Percentiles rank a stretch among this genome's conserved stretches.
Conservation (phyloP, 2,888 invertebrate species). For the Ctena decussata region DNA sequence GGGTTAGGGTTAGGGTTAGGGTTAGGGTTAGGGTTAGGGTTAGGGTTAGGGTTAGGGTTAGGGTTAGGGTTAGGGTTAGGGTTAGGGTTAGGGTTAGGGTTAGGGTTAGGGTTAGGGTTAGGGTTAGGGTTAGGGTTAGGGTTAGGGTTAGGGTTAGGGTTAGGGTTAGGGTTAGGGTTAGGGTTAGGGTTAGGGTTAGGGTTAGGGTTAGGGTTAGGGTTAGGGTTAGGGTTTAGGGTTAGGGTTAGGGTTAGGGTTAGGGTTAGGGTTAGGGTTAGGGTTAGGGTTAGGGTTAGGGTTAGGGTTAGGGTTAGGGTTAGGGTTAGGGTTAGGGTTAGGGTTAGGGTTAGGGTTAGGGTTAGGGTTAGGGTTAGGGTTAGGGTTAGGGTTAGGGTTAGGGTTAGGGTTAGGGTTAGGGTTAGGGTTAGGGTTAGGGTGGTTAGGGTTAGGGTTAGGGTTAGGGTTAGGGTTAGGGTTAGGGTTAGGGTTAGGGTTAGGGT, state of each 20-base stretch:
- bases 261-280: conserved; percentile 49
- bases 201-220: conserved; percentile 24
- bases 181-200: conserved; percentile 37
- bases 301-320: conserved; percentile 64
- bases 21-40: conserved; percentile 24
- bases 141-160: conserved; percentile 17
- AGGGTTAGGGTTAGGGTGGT: conserved; percentile 64
- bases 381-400: conserved; percentile 67
- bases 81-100: conserved; percentile 18
- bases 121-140: conserved; percentile 22
- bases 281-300: conserved; percentile 66
- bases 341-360: conserved; percentile 74
- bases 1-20: conserved; percentile 34
- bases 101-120: conserved; percentile 14
- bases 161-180: conserved; percentile 20
- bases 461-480: conserved; percentile 24
- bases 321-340: conserved; percentile 71
- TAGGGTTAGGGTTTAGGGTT: conserved; percentile 44
- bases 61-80: conserved; percentile 16
- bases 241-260: conserved; percentile 65
- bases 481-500: conserved; percentile 9
- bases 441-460: conserved; percentile 24
- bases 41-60: conserved; percentile 18
- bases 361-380: conserved; percentile 70
- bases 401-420: conserved; percentile 72